These are phyloP conservation scores for Miniopterus natalensis DNA, from an alignment of 2,113 vertebrate species.

Conservation along the genomic window DNA sequence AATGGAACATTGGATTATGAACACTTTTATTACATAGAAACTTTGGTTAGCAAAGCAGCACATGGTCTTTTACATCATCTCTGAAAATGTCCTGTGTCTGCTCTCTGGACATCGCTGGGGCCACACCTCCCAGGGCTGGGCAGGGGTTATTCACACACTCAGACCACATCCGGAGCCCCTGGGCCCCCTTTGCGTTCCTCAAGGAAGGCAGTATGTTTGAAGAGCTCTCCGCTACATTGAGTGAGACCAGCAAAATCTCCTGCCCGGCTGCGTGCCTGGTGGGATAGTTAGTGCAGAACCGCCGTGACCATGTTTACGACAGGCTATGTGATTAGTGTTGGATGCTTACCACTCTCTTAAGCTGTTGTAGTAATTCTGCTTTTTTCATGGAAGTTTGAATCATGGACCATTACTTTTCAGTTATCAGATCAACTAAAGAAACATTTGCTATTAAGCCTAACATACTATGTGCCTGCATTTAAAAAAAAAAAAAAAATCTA, in stretches of 20 bases:
- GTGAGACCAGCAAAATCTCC: not conserved
- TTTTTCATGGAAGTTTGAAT: slow-evolving; percentile 47
- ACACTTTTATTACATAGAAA: slow-evolving; percentile 84
- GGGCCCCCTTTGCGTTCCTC: not conserved
- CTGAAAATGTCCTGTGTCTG: slow-evolving; percentile 81
- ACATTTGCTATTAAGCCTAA: slow-evolving; percentile 9
- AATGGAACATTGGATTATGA: slow-evolving; percentile 83
- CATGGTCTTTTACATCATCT: slow-evolving; percentile 69
- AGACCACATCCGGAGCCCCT: not conserved
- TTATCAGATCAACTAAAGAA: slow-evolving; percentile 53
- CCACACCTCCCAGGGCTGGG: not conserved
- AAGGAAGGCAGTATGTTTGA: not conserved
- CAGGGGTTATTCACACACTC: not conserved
- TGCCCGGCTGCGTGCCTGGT: not conserved
- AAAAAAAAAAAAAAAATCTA: not conserved
- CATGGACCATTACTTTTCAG: slow-evolving; percentile 60
- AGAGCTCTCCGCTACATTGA: not conserved
- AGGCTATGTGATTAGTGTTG: not conserved
- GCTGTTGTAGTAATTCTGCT: not conserved
- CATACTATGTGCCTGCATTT: not conserved
- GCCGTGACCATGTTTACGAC: not conserved
- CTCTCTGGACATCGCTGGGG: slow-evolving; percentile 83
- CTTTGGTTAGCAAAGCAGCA: slow-evolving; percentile 82
- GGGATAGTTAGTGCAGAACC: not conserved
- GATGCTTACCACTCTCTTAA: not conserved